Percentiles rank a stretch among this genome's conserved stretches.
These are phyloP conservation scores for Chrysina gloriosa DNA, from an alignment of 2,888 invertebrate species.

Conservation along the genomic window DNA sequence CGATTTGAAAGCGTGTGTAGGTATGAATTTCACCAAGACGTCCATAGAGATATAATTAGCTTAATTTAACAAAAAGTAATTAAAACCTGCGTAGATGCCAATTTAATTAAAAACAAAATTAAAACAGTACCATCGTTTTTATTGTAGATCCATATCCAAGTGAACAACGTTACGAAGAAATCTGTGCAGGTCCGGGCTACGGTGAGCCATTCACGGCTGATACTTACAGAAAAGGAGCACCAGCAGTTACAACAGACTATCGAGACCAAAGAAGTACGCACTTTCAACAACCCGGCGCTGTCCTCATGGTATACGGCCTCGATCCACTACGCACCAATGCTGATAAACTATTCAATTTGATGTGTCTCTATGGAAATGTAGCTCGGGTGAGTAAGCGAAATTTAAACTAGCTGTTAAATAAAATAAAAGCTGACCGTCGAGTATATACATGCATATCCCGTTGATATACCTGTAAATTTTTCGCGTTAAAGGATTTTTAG, in stretches of 20 bases:
- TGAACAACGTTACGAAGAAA: slow-evolving; percentile 65
- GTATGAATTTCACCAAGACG: too few relatives aligned
- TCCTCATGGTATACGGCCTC: slow-evolving; percentile 98
- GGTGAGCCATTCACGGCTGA: slow-evolving; percentile 61
- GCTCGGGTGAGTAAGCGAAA: slow-evolving; percentile 77
- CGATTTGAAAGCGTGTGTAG: too few relatives aligned
- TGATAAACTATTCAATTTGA: slow-evolving; percentile 96
- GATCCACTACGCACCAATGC: slow-evolving; percentile 94
- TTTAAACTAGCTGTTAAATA: slow-evolving; percentile 18
- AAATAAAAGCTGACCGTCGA: slow-evolving; percentile 5
- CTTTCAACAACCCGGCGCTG: slow-evolving; percentile 80
- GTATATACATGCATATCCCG: background rate
- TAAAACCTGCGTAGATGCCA: too few relatives aligned
- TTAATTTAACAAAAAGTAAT: too few relatives aligned
- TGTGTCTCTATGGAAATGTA: slow-evolving; percentile 99
- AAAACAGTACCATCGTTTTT: too few relatives aligned
- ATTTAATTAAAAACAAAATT: slow-evolving; percentile 19
- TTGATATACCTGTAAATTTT: background rate
- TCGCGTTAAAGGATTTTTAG: background rate
- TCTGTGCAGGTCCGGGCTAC: slow-evolving; percentile 62
- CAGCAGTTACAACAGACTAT: slow-evolving; percentile 67
- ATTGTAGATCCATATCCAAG: slow-evolving; percentile 62
- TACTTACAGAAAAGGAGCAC: slow-evolving; percentile 62
- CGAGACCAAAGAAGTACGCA: slow-evolving; percentile 58
- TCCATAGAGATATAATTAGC: too few relatives aligned